Percentiles rank a stretch among this genome's conserved stretches.
Conservation (phyloP, 2,113 vertebrate genomes). For the human (Homo sapiens) region DNA sequence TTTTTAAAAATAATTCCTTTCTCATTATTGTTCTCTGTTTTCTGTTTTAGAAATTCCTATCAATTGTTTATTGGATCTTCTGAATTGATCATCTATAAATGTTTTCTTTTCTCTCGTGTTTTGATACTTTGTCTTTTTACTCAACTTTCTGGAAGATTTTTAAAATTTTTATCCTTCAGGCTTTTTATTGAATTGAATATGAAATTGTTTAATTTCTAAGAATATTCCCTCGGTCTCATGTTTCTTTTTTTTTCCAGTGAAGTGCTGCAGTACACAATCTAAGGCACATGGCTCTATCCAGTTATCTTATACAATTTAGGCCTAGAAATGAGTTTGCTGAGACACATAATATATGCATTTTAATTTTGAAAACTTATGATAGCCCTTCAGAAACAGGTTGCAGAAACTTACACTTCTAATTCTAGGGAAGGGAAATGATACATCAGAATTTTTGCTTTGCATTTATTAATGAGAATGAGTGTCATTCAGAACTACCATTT, state of each 20-base stretch:
- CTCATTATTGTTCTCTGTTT: not conserved
- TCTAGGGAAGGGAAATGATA: not conserved
- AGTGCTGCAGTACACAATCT: not conserved
- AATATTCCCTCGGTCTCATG: not conserved
- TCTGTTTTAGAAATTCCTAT: conserved; percentile 9
- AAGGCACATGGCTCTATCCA: not conserved
- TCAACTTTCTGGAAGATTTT: not conserved
- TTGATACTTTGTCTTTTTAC: not conserved
- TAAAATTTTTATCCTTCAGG: not conserved
- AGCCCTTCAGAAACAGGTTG: not conserved
- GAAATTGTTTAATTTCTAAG: conserved; percentile 34
- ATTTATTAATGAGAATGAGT: not conserved
- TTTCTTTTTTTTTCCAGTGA: not conserved
- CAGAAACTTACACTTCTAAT: not conserved
- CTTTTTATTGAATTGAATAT: not conserved
- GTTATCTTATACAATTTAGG: not conserved
- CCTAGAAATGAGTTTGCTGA: not conserved
- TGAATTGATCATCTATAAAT: not conserved
- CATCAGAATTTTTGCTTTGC: not conserved
- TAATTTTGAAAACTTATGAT: not conserved
- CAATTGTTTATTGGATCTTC: not conserved
- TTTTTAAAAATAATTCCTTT: not conserved
- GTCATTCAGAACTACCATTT: not conserved
- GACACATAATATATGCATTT: not conserved
- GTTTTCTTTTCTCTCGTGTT: not conserved